Evolutionary conservation across 1,140 invertebrate genomes (phyloP).

Genomic region (Drosophila parabipectinata): DNA sequence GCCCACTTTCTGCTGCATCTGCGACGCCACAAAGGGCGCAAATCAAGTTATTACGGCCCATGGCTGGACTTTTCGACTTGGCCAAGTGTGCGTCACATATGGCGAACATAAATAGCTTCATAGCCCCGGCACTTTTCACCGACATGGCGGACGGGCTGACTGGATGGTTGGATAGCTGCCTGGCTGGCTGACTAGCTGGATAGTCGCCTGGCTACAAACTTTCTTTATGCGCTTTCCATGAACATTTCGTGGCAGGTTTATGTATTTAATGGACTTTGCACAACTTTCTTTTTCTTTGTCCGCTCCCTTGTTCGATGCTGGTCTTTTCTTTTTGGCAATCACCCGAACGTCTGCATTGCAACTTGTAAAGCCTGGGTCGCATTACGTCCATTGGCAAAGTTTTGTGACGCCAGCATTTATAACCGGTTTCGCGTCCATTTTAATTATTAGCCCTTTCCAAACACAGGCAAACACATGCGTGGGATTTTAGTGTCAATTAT

Average conservation of each 20-base stretch:
- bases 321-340: constrained; percentile 27
- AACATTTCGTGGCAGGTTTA: constrained; percentile 82
- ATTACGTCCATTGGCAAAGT: constrained; percentile 79
- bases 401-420: constrained; percentile 76
- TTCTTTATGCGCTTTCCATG: constrained; percentile 82
- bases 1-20: constrained; percentile 64
- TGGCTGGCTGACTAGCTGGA: background rate
- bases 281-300: constrained; percentile 58
- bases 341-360: constrained; percentile 27
- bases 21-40: constrained; percentile 66
- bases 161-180: constrained; percentile 13
- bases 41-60: constrained; percentile 78
- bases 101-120: constrained; percentile 73
- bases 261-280: constrained; percentile 81
- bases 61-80: constrained; percentile 28
- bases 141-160: constrained; percentile 22
- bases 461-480: constrained; percentile 15
- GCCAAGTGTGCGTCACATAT: constrained; percentile 66
- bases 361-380: constrained; percentile 49
- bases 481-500: constrained; percentile 62
- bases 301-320: constrained; percentile 2
- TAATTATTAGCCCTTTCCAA: constrained; percentile 67
- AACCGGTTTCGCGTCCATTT: constrained; percentile 67
- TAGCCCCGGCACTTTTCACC: constrained; percentile 55
- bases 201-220: constrained; percentile 58